Evolutionary conservation across 2,888 invertebrate genomes (phyloP), one percentile per base, ranked within the genome.

Genomic region (Myathropa florea): DNA sequence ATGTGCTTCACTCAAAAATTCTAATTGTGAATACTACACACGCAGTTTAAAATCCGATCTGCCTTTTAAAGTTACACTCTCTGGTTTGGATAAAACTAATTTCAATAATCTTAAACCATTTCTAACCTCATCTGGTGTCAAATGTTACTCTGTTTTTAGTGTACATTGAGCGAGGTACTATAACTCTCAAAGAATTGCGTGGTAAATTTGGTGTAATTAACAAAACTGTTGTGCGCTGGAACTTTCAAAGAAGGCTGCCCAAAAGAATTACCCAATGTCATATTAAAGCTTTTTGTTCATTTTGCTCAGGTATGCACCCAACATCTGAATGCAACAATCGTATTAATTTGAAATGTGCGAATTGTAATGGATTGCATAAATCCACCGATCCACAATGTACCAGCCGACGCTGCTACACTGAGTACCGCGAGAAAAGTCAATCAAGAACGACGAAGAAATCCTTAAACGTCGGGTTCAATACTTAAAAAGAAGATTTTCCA

Each of bases 181-280:
- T 71, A 30, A 71, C 60, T n/a, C 28, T 60, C 28, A 70, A 60
- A 59, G 18, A 70, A 36, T 14, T 70, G 36, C 70, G 59, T 59
- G 59, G 36, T 7, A 24, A 59, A 60, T 60, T 59, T 21, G 12
- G 59, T 6, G 26, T 39, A n/a, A 59, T 70, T 24, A 59, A 59
- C 26, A 59, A 59, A 28, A 59, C 70, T 39, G 23, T 70, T 59
- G 59, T 70, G 59, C 59, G 70, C 14, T 82, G 82, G 75, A 70
- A 63, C 53, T 68, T 76, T 46, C 59, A 83, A 36, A 59, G 63
- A 55, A 75, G 33, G 36, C 61, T 55, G 30, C 70, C 75, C 7
- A 39, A 64, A 28, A 57, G 63, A 63, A 28, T 77, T 18, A 72
- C 72, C 12, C 79, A 79, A 57, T 77, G 75, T 33, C 73, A 70